Conservation (phyloP, 1,140 invertebrate species). For the Euwallacea fornicatus region DNA sequence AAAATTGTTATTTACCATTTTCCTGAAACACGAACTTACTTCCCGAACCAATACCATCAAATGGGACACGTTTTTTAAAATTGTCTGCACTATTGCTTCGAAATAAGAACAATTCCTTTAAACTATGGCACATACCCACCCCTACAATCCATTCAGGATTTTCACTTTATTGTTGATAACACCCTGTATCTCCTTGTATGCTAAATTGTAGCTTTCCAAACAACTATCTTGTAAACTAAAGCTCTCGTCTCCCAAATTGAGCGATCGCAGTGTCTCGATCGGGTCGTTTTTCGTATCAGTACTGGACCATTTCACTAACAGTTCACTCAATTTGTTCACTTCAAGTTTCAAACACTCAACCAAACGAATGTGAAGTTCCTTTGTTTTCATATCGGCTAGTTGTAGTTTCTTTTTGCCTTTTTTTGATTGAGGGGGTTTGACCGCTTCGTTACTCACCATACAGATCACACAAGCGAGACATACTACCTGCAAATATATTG, state of each 20-base stretch:
- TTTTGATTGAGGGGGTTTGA: slow-evolving; percentile 43
- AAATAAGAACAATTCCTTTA: no score
- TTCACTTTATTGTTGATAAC: slow-evolving; percentile 46
- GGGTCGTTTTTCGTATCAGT: slow-evolving; percentile 34
- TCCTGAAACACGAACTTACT: no score
- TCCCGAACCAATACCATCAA: no score
- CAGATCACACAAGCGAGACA: slow-evolving; percentile 43
- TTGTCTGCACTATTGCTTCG: no score
- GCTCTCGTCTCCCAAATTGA: slow-evolving; percentile 43
- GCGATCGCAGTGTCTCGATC: slow-evolving; percentile 37
- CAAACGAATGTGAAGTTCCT: slow-evolving; percentile 36
- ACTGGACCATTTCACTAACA: slow-evolving; percentile 41
- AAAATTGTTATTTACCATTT: no score
- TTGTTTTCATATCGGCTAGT: slow-evolving; percentile 36
- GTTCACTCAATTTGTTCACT: slow-evolving; percentile 40
- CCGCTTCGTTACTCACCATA: slow-evolving; percentile 44
- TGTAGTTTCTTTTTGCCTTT: slow-evolving; percentile 43
- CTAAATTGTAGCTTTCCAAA: slow-evolving; percentile 41
- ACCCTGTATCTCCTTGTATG: slow-evolving; percentile 44
- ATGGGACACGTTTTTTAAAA: no score
- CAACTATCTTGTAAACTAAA: slow-evolving; percentile 41
- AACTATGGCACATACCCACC: no score
- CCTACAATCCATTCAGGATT: slow-evolving; percentile 34
- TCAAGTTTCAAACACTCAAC: slow-evolving; percentile 40
- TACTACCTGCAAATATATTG: slow-evolving; percentile 40